Base-by-base conservation (phyloP, 2,113 vertebrate species). In the Ameiurus melas region DNA sequence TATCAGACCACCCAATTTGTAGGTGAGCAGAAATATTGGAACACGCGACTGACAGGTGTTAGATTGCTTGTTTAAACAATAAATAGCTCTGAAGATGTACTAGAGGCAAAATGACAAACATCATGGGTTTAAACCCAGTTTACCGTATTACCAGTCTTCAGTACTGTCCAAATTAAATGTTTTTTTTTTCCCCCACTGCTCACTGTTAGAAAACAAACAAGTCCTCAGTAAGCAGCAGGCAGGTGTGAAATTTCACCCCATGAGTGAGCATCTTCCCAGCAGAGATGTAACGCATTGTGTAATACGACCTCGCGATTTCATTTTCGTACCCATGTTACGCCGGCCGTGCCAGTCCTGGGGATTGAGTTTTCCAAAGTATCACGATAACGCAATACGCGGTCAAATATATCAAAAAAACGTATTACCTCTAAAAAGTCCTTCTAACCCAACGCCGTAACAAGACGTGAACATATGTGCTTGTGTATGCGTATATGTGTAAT, bases 191-290 rank as follows among this genome's bases (percentile, higher is more conserved):
- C 7, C 80, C 14, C 43, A 51, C 33, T 9, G 30, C 79, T 58
- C n/a, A 51, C 53, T 86, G 47, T 78, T 58, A 22, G 92, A 94
- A 94, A 93, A 92, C 85, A 87, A 90, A 92, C 89, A 90, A 86
- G 70, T 88, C 82, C 85, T 86, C 86, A 80, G 19, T 58, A 22
- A 89, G 89, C 87, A 80, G 85, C 91, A 94, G 91, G 93, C 91
- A 92, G 90, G 93, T 94, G 94, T 95, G 92, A 95, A 94, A 94
- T 90, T 90, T 84, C 92, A 94, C 90, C 90, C 93, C 85, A 83
- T 83, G 90, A 89, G 85, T 89, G 89, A 89, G 91, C 89, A 94
- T 91, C 89, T 88, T 92, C 91, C 89, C 90, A 57, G 90, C 92
- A 92, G 92, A 92, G 94, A 91, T 95, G 94, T 92, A 93, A 92